phyloP scores from a whole-genome alignment of 1,140 invertebrate species.

The Lepidurus arcticus region DNA sequence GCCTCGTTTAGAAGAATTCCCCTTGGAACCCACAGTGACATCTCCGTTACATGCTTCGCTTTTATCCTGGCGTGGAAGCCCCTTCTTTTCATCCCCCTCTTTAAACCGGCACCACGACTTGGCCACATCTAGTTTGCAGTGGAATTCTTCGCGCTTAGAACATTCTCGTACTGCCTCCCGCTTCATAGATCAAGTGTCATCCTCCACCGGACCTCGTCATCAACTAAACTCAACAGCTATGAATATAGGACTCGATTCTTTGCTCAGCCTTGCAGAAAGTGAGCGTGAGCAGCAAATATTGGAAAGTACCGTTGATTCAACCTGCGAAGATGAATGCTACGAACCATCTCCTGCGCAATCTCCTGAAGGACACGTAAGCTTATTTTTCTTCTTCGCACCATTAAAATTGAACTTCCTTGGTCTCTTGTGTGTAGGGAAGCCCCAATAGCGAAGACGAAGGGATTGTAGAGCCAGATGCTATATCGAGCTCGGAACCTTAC shows the following conservation, averaged over 20 bases:
- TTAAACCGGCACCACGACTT: neutral
- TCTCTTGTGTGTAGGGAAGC: neutral
- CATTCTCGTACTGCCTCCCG: neutral
- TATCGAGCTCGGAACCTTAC: neutral
- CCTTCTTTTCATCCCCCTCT: neutral
- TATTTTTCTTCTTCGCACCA: no score
- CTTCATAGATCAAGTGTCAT: slow-evolving; percentile 18
- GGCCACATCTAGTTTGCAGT: neutral
- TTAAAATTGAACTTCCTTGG: neutral
- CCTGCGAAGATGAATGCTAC: neutral
- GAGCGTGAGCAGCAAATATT: neutral
- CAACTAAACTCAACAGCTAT: neutral
- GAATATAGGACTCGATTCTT: neutral
- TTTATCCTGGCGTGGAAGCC: neutral
- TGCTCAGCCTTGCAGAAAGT: neutral
- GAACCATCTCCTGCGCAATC: neutral
- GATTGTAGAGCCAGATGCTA: neutral
- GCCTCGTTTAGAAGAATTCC: slow-evolving; percentile 8
- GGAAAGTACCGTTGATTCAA: slow-evolving; percentile 3
- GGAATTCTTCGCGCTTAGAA: neutral
- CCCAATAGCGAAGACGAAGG: neutral
- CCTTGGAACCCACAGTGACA: neutral
- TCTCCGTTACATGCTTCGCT: neutral
- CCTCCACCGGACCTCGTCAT: neutral
- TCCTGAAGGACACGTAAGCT: neutral